Percentiles rank a stretch among this genome's conserved stretches.
Conservation (phyloP, 2,113 vertebrate species). For the Clarias macrocephalus region DNA sequence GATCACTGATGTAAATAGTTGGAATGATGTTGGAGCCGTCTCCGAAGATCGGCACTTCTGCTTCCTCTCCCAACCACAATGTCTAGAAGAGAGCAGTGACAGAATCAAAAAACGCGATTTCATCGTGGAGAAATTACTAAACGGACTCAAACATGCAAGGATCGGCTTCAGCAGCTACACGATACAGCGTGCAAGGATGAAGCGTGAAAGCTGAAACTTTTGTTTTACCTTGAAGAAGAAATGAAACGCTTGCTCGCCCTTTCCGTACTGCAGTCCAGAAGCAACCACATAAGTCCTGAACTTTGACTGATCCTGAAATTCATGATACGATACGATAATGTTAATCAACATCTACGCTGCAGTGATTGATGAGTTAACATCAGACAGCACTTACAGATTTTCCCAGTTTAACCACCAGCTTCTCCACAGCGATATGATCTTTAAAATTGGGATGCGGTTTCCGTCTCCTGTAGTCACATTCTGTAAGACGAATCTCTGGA, state of each 20-base stretch:
- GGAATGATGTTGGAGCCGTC: slow-evolving; percentile 83
- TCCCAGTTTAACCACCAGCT: slow-evolving; percentile 81
- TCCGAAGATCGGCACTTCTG: slow-evolving; percentile 81
- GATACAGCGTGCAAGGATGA: background rate
- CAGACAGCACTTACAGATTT: slow-evolving; percentile 77
- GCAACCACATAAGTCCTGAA: slow-evolving; percentile 85
- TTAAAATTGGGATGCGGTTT: slow-evolving; percentile 82
- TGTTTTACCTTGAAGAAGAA: slow-evolving; percentile 85
- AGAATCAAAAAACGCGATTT: background rate
- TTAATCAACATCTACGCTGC: background rate
- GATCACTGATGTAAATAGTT: slow-evolving; percentile 84
- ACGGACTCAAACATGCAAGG: background rate
- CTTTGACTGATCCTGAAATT: slow-evolving; percentile 72
- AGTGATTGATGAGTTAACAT: background rate
- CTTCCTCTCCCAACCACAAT: slow-evolving; percentile 80
- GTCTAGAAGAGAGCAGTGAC: slow-evolving; percentile 58
- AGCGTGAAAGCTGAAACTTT: background rate
- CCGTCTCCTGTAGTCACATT: slow-evolving; percentile 83
- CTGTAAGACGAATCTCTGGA: slow-evolving; percentile 77
- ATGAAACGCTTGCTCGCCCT: slow-evolving; percentile 85
- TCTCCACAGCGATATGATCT: slow-evolving; percentile 83
- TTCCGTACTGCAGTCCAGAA: slow-evolving; percentile 88
- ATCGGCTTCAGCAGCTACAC: background rate
- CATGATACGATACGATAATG: background rate
- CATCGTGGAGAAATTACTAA: background rate